These are phyloP conservation scores for Sepiola atlantica DNA, from an alignment of 2,888 invertebrate species.

Conservation along the genomic window DNA sequence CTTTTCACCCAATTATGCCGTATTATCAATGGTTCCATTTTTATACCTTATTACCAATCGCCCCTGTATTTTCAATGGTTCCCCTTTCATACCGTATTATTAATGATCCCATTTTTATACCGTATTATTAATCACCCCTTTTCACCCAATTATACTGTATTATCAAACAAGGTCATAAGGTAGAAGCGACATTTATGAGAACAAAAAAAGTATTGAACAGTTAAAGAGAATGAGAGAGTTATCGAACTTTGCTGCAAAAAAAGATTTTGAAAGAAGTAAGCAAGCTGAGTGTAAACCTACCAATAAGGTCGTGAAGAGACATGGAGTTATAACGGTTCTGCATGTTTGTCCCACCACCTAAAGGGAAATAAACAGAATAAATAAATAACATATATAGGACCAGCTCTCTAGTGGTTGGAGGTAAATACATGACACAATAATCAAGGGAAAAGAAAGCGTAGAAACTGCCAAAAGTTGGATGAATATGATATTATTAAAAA, in stretches of 20 bases:
- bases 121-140: too few relatives aligned
- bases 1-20: too few relatives aligned
- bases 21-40: too few relatives aligned
- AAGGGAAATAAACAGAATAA: not conserved
- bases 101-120: too few relatives aligned
- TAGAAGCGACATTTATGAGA: not conserved
- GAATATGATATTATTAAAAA: too few relatives aligned
- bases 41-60: too few relatives aligned
- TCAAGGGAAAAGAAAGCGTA: too few relatives aligned
- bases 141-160: too few relatives aligned
- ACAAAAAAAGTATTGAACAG: not conserved
- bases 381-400: not conserved
- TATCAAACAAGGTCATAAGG: too few relatives aligned
- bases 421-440: not conserved
- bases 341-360: slow-evolving; percentile 44
- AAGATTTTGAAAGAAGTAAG: not conserved
- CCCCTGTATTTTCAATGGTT: too few relatives aligned
- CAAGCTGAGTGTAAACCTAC: slow-evolving; percentile 33
- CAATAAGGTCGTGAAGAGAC: slow-evolving; percentile 42
- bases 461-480: too few relatives aligned
- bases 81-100: too few relatives aligned
- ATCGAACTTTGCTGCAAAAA: not conserved
- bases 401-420: not conserved
- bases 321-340: slow-evolving; percentile 44
- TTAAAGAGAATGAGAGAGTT: not conserved